These are phyloP conservation scores for Morone saxatilis DNA, from an alignment of 2,113 vertebrate genomes.

Conservation along the genomic window DNA sequence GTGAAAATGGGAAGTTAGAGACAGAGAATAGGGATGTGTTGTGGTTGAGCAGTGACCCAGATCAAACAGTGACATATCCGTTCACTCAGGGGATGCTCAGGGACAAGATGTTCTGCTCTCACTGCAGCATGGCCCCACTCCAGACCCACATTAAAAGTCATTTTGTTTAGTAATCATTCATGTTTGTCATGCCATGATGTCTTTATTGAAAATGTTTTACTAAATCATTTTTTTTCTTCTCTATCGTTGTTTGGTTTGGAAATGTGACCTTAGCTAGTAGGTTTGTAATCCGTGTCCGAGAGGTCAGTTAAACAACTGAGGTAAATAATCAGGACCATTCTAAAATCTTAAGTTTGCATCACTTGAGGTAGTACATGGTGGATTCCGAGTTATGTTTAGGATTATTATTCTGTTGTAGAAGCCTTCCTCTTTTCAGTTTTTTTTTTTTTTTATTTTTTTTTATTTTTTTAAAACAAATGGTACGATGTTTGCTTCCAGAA, in stretches of 20 bases:
- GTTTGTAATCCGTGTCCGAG: not conserved
- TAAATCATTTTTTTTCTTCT: not conserved
- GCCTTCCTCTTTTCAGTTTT: too few species aligned
- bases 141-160: slow-evolving; percentile 7
- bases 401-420: too few species aligned
- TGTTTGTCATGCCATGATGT: not conserved
- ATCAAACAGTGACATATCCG: slow-evolving; percentile 64
- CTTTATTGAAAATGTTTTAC: not conserved
- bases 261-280: not conserved
- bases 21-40: slow-evolving; percentile 19
- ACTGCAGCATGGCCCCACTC: slow-evolving; percentile 46
- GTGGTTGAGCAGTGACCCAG: slow-evolving; percentile 66
- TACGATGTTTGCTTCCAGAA: too few species aligned
- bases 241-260: not conserved
- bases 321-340: not conserved
- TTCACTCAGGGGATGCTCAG: slow-evolving; percentile 48
- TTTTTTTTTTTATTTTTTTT: too few species aligned
- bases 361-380: too few species aligned
- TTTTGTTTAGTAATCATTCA: not conserved
- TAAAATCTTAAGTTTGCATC: too few species aligned
- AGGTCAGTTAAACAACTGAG: not conserved
- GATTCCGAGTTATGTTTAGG: too few species aligned
- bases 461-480: too few species aligned
- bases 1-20: slow-evolving; percentile 9
- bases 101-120: slow-evolving; percentile 55